A percentile compares a stretch with the other conserved stretches of the same genome.
These are phyloP conservation scores for Mycogona germanica DNA, from an alignment of 2,888 invertebrate genomes.

Conservation along the genomic window DNA sequence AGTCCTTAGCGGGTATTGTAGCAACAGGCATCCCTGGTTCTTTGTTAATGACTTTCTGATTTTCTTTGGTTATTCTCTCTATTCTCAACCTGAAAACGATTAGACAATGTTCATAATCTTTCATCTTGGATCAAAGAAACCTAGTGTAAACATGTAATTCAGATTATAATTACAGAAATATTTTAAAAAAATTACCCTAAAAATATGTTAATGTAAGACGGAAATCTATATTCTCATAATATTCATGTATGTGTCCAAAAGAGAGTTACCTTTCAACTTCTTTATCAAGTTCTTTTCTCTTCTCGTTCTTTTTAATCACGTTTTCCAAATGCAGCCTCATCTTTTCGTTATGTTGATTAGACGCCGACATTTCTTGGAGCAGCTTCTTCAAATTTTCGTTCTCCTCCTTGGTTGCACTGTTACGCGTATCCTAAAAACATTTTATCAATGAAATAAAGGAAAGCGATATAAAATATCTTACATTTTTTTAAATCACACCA, in stretches of 20 bases:
- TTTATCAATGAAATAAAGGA: neutral
- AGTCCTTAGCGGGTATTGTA: neutral
- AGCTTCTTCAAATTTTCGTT: slow-evolving; percentile 41
- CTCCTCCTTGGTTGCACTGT: slow-evolving; percentile 25
- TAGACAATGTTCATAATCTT: too few relatives aligned
- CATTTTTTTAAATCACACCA: neutral
- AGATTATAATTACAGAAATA: too few relatives aligned
- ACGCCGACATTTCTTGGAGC: slow-evolving; percentile 26
- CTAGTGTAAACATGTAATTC: too few relatives aligned
- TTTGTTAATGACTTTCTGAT: slow-evolving; percentile 40
- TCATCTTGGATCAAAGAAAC: too few relatives aligned
- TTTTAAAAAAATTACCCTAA: too few relatives aligned
- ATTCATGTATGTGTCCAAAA: slow-evolving; percentile 2
- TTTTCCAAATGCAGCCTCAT: slow-evolving; percentile 22
- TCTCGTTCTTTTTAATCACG: slow-evolving; percentile 24
- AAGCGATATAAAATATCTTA: neutral
- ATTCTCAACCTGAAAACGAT: slow-evolving; percentile 6
- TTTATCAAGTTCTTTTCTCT: slow-evolving; percentile 24
- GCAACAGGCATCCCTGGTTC: slow-evolving; percentile 26
- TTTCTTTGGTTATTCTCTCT: slow-evolving; percentile 37
- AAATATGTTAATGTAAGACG: neutral
- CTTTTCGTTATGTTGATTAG: slow-evolving; percentile 34
- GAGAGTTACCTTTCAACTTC: slow-evolving; percentile 27
- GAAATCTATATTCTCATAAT: neutral
- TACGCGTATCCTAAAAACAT: slow-evolving; percentile 17